phyloP scores from a whole-genome alignment of 1,140 invertebrate species.

The Cydia pomonella region DNA sequence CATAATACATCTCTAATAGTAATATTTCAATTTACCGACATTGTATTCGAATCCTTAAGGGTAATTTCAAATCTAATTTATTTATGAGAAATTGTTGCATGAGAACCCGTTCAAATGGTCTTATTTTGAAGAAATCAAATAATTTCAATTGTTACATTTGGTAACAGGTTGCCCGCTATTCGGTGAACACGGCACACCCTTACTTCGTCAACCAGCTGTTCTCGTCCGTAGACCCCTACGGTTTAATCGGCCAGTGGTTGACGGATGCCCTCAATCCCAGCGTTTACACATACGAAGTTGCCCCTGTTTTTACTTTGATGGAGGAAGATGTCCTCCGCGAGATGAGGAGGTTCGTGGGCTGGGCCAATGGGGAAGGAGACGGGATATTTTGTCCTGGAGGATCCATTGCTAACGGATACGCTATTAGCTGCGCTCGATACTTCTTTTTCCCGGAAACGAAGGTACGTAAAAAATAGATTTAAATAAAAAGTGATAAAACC shows the following conservation, averaged over 20 bases:
- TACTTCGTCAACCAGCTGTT: constrained; percentile 94
- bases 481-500: too few relatives aligned
- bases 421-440: constrained; percentile 93
- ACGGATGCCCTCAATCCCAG: constrained; percentile 93
- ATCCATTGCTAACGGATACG: constrained; percentile 97
- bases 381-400: constrained; percentile 98
- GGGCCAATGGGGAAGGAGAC: constrained; percentile 87
- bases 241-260: constrained; percentile 91
- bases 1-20: too few relatives aligned
- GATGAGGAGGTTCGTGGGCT: constrained; percentile 94
- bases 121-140: too few relatives aligned
- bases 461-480: constrained; percentile 68
- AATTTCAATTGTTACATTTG: background rate
- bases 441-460: constrained; percentile 89
- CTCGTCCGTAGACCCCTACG: constrained; percentile 92
- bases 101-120: too few relatives aligned
- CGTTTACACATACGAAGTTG: constrained; percentile 95
- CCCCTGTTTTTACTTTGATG: constrained; percentile 93
- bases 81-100: too few relatives aligned
- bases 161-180: constrained; percentile 82
- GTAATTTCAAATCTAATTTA: too few relatives aligned
- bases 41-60: too few relatives aligned
- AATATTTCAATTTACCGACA: too few relatives aligned
- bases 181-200: constrained; percentile 93
- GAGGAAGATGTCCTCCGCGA: constrained; percentile 89